phyloP scores from a whole-genome alignment of 2,888 invertebrate genomes.

The Phorcus lineatus region DNA sequence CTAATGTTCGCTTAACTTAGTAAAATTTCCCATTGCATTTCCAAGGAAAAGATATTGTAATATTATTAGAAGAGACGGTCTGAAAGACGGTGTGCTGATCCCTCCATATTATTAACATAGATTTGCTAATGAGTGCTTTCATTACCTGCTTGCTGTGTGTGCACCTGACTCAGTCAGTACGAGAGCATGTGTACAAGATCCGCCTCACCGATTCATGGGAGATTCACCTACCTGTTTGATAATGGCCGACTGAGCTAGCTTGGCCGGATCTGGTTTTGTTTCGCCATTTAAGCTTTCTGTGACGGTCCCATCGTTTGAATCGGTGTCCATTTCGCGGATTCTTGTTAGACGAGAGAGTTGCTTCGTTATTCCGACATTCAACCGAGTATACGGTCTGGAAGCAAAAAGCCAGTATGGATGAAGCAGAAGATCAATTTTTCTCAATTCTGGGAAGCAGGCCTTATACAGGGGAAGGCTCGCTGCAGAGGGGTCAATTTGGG shows the following conservation, averaged over 20 bases:
- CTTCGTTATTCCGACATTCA: not conserved
- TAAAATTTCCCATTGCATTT: not conserved
- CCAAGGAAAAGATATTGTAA: not conserved
- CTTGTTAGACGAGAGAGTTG: not conserved
- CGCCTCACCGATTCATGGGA: not conserved
- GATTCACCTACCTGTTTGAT: conserved; percentile 71
- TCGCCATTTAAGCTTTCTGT: conserved; percentile 70
- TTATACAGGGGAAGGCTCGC: too few relatives aligned
- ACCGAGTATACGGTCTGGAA: not conserved
- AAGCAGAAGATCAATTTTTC: too few relatives aligned
- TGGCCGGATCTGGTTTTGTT: conserved; percentile 71
- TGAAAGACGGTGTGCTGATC: conserved; percentile 22
- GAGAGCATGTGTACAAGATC: not conserved
- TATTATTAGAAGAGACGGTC: conserved; percentile 11
- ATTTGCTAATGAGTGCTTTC: conserved; percentile 66
- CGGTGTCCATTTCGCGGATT: conserved; percentile 64
- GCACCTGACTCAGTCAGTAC: conserved; percentile 35
- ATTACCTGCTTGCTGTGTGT: conserved; percentile 52
- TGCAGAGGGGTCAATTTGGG: not conserved
- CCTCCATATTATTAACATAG: conserved; percentile 69
- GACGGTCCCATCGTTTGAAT: conserved; percentile 68
- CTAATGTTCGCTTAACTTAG: not conserved
- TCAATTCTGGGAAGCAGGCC: too few relatives aligned
- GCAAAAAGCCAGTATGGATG: not conserved
- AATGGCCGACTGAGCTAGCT: conserved; percentile 73